These are phyloP conservation scores for Stramonita haemastoma DNA, from an alignment of 2,888 invertebrate species.

Conservation along the genomic window DNA sequence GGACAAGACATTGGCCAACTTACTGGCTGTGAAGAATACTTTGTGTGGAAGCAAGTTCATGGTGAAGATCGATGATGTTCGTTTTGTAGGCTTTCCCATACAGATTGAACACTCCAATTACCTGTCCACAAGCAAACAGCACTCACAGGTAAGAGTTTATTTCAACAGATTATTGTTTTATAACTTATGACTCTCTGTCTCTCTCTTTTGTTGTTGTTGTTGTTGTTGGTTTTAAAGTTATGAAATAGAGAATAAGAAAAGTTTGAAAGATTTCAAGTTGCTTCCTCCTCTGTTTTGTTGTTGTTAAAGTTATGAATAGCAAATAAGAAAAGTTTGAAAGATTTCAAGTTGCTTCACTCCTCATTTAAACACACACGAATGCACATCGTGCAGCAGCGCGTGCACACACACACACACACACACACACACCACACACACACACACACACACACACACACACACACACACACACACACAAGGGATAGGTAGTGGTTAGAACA, in stretches of 20 bases:
- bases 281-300: not conserved
- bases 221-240: not conserved
- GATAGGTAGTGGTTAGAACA: no score
- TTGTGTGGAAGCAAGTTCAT: constrained; percentile 94
- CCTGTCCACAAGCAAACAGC: constrained; percentile 50
- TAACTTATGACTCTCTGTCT: not conserved
- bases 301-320: not conserved
- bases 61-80: constrained; percentile 95
- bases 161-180: not conserved
- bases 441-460: no score
- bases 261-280: not conserved
- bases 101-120: constrained; percentile 41
- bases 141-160: constrained; percentile 35
- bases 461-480: no score
- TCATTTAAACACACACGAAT: not conserved
- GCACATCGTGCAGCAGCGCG: no score
- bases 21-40: constrained; percentile 86
- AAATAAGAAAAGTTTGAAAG: not conserved
- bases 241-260: not conserved
- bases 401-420: no score
- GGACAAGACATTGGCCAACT: constrained; percentile 64
- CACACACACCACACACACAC: no score
- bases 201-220: constrained; percentile 3
- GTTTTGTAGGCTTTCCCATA: constrained; percentile 96
- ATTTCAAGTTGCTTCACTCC: not conserved